Evolutionary conservation across 37 sponge, comb jelly and placozoan genomes (phyloP), one percentile per base, ranked within the genome.

Genomic region (Haliclona indistincta): DNA sequence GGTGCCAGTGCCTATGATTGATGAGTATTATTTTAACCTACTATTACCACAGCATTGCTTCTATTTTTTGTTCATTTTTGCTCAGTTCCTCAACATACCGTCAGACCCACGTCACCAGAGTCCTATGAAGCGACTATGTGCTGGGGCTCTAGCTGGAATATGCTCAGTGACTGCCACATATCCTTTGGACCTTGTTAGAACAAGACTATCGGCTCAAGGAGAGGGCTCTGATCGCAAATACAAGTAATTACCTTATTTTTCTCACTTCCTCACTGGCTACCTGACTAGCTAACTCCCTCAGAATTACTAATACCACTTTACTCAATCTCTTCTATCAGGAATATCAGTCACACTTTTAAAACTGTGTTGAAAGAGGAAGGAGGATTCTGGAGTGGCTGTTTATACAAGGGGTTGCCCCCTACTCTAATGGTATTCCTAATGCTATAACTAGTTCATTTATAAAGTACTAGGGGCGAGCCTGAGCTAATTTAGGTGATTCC

Each of bases 101-200:
- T 41, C 37, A n/a, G 80, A 79, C 25, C 71, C 81, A 4, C 38
- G 80, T 3, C 11, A 67, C 28, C 73, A 78, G 37, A 49, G 51
- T 22, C 80, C 85, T 32, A 10, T 74, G 38, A 71, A 67, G 39
- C 39, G 89, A 55, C 55, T 89, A 23, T 53, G 41, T 52, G 89
- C 89, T 51, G 89, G 89, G 0, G 85, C 80, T 43, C 36, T 84
- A 61, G 89, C 89, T 0, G 89, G 89, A 38, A n/a, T 84, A 35
- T 79, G 75, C 1, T 84, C 89, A 34, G 70, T 72, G 13, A 47
- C 80, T 35, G 74, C 61, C 45, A 89, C 89, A 17, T 89, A 89
- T 40, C 89, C 89, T 11, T 66, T 89, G 74, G 89, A 89, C 64
- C 77, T 89, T 3, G 71, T 89, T 30, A 54, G 89, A 58, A 88